phyloP scores from a whole-genome alignment of 2,113 vertebrate genomes.

The Gadus chalcogrammus region DNA sequence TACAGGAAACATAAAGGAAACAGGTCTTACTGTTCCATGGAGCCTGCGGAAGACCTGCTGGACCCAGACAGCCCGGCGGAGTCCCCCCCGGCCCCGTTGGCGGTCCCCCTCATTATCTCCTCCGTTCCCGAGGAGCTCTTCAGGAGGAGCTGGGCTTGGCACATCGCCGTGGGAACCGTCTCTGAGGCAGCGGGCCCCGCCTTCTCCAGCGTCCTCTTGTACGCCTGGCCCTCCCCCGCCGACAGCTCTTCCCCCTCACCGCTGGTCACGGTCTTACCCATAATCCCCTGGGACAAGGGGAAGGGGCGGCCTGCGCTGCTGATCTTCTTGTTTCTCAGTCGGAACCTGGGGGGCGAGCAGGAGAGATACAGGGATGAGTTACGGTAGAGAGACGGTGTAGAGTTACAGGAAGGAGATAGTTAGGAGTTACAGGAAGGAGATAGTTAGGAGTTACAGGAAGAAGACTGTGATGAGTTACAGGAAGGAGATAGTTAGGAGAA shows the following conservation, averaged over 20 bases:
- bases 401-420: no score
- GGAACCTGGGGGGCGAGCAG: slow-evolving; percentile 71
- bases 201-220: slow-evolving; percentile 76
- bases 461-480: no score
- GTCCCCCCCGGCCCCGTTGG: slow-evolving; percentile 68
- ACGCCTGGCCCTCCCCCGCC: slow-evolving; percentile 53
- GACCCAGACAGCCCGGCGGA: slow-evolving; percentile 70
- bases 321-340: slow-evolving; percentile 95
- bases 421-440: no score
- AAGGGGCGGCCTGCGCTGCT: slow-evolving; percentile 79
- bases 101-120: slow-evolving; percentile 77
- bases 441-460: no score
- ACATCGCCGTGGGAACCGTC: slow-evolving; percentile 63
- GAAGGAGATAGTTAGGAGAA: no score
- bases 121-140: slow-evolving; percentile 83
- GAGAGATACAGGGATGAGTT: not conserved
- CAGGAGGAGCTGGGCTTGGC: slow-evolving; percentile 81
- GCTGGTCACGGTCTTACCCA: slow-evolving; percentile 70
- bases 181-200: slow-evolving; percentile 72
- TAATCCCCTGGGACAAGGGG: slow-evolving; percentile 65
- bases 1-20: not conserved
- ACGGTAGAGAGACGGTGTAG: no score
- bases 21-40: slow-evolving; percentile 80
- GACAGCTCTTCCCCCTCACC: slow-evolving; percentile 71
- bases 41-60: slow-evolving; percentile 72